These are phyloP conservation scores for Manacus vitellinus DNA, from an alignment of 2,113 vertebrate genomes.

Conservation along the genomic window DNA sequence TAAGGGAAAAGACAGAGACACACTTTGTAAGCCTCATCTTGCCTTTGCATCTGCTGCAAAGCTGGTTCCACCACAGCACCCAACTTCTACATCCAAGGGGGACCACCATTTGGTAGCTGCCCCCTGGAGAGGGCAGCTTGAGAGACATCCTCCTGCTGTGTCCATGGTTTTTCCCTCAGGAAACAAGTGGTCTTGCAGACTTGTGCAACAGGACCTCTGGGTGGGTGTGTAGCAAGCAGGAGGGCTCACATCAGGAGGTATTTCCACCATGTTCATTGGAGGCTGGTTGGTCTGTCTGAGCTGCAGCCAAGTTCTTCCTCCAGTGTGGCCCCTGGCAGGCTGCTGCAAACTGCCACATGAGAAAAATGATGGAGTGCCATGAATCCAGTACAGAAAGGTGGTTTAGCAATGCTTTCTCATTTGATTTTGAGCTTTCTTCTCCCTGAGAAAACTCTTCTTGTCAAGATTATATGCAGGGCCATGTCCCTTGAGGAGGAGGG, in stretches of 20 bases:
- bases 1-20: neutral
- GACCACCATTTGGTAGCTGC: neutral
- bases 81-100: neutral
- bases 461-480: neutral
- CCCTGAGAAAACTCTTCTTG: neutral
- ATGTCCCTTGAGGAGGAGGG: neutral
- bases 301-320: neutral
- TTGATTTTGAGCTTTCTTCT: neutral
- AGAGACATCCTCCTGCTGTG: neutral
- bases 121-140: neutral
- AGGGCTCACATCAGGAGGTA: neutral
- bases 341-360: neutral
- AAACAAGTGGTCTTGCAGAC: neutral
- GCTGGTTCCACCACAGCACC: neutral
- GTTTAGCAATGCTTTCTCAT: neutral
- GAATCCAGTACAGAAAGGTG: neutral
- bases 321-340: neutral
- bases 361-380: neutral
- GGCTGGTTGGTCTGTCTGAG: neutral
- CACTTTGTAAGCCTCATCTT: neutral
- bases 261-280: rapidly evolving
- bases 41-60: neutral
- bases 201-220: neutral
- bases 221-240: neutral
- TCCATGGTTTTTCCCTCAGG: neutral